Conservation (phyloP, 2,797 vertebrate genomes). For the Setipinna tenuifilis region DNA sequence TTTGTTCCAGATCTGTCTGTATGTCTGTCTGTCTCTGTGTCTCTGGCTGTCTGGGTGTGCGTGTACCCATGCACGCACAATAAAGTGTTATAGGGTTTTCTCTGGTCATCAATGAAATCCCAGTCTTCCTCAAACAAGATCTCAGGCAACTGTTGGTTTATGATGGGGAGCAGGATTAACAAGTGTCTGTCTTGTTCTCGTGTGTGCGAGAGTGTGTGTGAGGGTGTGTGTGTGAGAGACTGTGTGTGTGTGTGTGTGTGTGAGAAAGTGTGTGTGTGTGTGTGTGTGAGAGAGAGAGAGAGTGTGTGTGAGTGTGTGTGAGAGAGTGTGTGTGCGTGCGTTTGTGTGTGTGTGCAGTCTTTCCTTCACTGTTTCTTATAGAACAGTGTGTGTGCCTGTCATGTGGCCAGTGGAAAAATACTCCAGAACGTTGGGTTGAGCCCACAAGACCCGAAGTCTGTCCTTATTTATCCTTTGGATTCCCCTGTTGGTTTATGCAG, state of each 20-base stretch:
- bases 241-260: too few relatives aligned
- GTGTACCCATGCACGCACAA: neutral
- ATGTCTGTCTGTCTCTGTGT: neutral
- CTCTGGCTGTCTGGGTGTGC: neutral
- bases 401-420: slow-evolving; percentile 14
- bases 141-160: neutral
- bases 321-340: neutral
- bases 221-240: too few relatives aligned
- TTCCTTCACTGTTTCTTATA: too few relatives aligned
- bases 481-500: neutral
- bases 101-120: neutral
- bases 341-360: too few relatives aligned
- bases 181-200: neutral
- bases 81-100: neutral
- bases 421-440: slow-evolving; percentile 38
- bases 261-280: slow-evolving; percentile 1
- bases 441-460: slow-evolving; percentile 29
- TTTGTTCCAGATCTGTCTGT: too few relatives aligned
- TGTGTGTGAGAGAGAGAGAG: too few relatives aligned
- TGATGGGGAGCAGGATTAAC: neutral
- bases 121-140: neutral
- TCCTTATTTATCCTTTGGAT: neutral
- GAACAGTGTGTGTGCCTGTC: slow-evolving; percentile 10
- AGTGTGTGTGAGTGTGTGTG: too few relatives aligned
- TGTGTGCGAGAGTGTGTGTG: too few relatives aligned